Base-by-base conservation (phyloP, 2,113 vertebrate genomes). In the Plecotus auritus region DNA sequence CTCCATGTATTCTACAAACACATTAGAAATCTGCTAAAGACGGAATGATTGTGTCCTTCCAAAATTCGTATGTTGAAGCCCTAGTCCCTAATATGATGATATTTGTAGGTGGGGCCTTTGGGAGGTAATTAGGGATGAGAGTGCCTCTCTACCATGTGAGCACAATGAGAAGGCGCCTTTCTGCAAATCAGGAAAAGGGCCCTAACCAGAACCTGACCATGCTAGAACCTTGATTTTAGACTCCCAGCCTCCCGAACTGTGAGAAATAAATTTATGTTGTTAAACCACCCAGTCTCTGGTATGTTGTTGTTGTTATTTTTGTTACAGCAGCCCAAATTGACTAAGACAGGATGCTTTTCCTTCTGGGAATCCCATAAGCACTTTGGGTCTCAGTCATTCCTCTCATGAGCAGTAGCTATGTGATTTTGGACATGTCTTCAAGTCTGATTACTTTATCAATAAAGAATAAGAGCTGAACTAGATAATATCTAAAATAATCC, bases 381-480 rank as follows among this genome's bases (percentile, higher is more conserved):
- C 51, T 66, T 28, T 82, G n/a, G 40, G 28, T 76, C 23, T 74
- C 64, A 86, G 42, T 70, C 47, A 88, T 32, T 96, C 56, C 30
- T 85, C 28, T 88, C 76, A 64, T 10, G 35, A 74, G 30, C 22
- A 77, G 54, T 91, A 84, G 67, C 64, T 69, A 11, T 86, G 6
- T 93, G 77, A 88, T 42, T 82, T 11, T 80, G 66, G 64, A 84
- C 56, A 47, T 35, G 18, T 42, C 78, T 92, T 94, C 2, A 85
- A 81, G 30, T 81, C 72, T 84, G 40, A n/a, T 72, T 86, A 93
- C 51, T 77, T 93, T 67, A 64, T 64, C 45, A 73, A 8, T 82
- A 76, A 94, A 86, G 73, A n/a, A 14, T 87, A 70, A 93, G 26
- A 72, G 9, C 90, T 66, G 9, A 96, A 81, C 69, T 91, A 74